These are phyloP conservation scores for Eilema griseolum DNA, from an alignment of 2,888 invertebrate genomes.

Conservation along the genomic window DNA sequence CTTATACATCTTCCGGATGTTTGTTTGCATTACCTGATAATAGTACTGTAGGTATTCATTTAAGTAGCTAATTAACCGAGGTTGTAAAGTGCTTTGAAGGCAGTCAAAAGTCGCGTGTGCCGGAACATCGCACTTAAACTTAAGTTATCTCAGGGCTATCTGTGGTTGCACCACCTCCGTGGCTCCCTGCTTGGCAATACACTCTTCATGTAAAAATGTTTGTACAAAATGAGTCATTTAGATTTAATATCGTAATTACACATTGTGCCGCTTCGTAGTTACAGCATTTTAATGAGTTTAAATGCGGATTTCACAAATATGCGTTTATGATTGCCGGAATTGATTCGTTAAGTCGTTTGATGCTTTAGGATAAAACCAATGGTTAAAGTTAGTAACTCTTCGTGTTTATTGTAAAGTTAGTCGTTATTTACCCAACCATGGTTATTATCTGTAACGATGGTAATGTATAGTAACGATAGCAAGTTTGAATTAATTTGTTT, in stretches of 20 bases:
- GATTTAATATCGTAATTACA: constrained; percentile 39
- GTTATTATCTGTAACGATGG: too few relatives aligned
- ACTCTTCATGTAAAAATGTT: constrained; percentile 39
- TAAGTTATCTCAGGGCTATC: constrained; percentile 81
- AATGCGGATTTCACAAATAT: constrained; percentile 35
- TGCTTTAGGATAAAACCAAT: not conserved
- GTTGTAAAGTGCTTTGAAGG: constrained; percentile 67
- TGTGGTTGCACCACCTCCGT: constrained; percentile 65
- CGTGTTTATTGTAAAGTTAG: not conserved
- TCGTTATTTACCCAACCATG: not conserved
- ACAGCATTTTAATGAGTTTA: constrained; percentile 34
- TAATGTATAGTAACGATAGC: not conserved
- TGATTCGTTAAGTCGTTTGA: not conserved
- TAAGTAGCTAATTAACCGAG: constrained; percentile 65
- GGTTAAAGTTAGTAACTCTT: constrained; percentile 13
- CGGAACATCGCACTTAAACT: constrained; percentile 77
- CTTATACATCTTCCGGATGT: constrained; percentile 36
- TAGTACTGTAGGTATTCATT: constrained; percentile 39
- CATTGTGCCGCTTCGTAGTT: constrained; percentile 30
- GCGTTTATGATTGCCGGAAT: constrained; percentile 16
- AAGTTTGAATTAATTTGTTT: not conserved
- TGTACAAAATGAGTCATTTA: constrained; percentile 45
- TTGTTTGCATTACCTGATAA: constrained; percentile 43
- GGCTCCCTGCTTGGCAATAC: constrained; percentile 37
- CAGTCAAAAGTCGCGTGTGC: constrained; percentile 72